Base-by-base conservation (phyloP, 2,797 vertebrate genomes). In the Salarias fasciatus region DNA sequence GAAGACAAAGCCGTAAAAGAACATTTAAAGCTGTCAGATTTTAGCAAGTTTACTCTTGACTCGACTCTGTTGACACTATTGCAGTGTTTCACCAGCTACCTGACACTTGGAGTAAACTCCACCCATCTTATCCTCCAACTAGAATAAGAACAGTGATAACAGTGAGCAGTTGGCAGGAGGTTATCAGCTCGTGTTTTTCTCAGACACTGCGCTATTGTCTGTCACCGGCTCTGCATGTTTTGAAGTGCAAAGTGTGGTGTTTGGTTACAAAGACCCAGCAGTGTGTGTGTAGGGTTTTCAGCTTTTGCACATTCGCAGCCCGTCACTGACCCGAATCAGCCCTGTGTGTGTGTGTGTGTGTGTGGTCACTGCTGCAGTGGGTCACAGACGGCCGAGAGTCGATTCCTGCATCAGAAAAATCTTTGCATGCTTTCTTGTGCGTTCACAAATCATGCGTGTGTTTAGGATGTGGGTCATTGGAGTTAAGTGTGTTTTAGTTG, bases 171-270 rank as follows among this genome's bases (percentile, higher is more conserved):
- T 63, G 62, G 56, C 52, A 47, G 50, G 5, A 11, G 36, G 52
- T 72, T 60, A 63, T 74, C 69, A 8, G 57, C 41, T 72, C 55
- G 64, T 66, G n/a, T 64, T 67, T 79, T 36, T 56, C 67, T 53
- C 51, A 14, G 36, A 54, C 37, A 14, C 7, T 0, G 2, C 14
- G 59, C 49, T 64, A 24, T 57, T 35, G n/a, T 55, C 29, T 15
- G n/a, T 52, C 49, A 54, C 68, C 64, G 70, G 72, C 60, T 72
- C 12, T 9, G 64, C 5, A 5, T 52, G 53, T 77, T 73, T 82
- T 79, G 62, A 72, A 85, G 69, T 75, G 78, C 44, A 53, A 76
- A 67, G 75, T 57, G 79, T 62, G 68, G 72, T 51, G 60, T 76
- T 72, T 0, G 6, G 47, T 84, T 80, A 63, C 69, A 55, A 68